phyloP scores from a whole-genome alignment of 2,113 vertebrate species.

The Zapornia atra region DNA sequence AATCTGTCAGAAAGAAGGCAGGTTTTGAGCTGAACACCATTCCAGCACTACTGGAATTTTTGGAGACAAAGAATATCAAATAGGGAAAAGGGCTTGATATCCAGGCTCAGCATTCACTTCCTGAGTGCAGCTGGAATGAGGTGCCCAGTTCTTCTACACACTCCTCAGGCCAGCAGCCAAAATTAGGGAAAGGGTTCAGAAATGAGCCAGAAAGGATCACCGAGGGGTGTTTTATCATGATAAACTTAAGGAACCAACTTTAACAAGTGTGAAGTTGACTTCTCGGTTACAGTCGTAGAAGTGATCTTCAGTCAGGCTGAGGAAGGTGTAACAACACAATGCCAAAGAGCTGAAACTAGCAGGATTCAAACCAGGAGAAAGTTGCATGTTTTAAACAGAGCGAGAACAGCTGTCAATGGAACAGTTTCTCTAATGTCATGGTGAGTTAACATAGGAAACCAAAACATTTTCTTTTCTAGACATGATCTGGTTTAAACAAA shows the following conservation, averaged over 20 bases:
- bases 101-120: background rate
- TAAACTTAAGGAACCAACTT: background rate
- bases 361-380: background rate
- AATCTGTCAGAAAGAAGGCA: background rate
- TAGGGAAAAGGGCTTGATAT: background rate
- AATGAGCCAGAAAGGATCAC: background rate
- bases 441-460: background rate
- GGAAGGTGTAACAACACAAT: background rate
- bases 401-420: background rate
- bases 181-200: background rate
- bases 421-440: background rate
- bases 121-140: fast-evolving
- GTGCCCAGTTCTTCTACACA: background rate
- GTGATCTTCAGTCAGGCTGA: background rate
- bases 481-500: background rate
- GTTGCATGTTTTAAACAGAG: background rate
- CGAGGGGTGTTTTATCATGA: background rate
- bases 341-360: background rate
- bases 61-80: background rate
- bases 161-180: background rate
- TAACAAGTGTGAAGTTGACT: background rate
- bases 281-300: background rate
- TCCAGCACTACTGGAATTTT: background rate
- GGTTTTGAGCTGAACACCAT: background rate
- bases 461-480: background rate